phyloP scores from a whole-genome alignment of 2,888 invertebrate species.

The Rutpela maculata region DNA sequence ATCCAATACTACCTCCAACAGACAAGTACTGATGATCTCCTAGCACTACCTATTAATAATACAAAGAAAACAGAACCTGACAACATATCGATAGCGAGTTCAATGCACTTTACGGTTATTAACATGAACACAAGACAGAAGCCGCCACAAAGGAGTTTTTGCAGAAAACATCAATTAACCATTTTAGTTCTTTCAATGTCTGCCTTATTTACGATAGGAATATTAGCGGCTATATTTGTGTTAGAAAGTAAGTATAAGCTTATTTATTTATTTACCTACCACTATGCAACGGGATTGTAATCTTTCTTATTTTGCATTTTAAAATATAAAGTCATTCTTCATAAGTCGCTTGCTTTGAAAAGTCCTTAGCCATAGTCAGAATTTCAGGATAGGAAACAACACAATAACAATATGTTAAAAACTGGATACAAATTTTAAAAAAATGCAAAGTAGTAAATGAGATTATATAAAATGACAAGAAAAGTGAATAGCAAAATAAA shows the following conservation, averaged over 20 bases:
- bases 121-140: constrained; percentile 79
- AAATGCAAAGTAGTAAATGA: too few relatives aligned
- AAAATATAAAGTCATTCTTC: too few relatives aligned
- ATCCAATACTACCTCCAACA: constrained; percentile 69
- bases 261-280: too few relatives aligned
- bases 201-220: constrained; percentile 86
- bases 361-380: too few relatives aligned
- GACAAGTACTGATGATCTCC: constrained; percentile 54
- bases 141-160: constrained; percentile 80
- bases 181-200: constrained; percentile 90
- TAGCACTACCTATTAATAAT: constrained; percentile 42
- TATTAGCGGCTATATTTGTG: constrained; percentile 87
- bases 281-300: too few relatives aligned
- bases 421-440: too few relatives aligned
- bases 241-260: constrained; percentile 86
- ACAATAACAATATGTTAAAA: too few relatives aligned
- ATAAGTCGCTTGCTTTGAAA: too few relatives aligned
- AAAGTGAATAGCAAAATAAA: too few relatives aligned
- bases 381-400: too few relatives aligned
- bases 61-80: constrained; percentile 75
- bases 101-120: constrained; percentile 91
- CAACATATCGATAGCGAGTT: constrained; percentile 86
- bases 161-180: constrained; percentile 87
- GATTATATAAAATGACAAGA: too few relatives aligned
- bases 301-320: too few relatives aligned